These are phyloP conservation scores for Amphiura filiformis DNA, from an alignment of 35 echinoderm and acorn worm genomes.

Conservation along the genomic window DNA sequence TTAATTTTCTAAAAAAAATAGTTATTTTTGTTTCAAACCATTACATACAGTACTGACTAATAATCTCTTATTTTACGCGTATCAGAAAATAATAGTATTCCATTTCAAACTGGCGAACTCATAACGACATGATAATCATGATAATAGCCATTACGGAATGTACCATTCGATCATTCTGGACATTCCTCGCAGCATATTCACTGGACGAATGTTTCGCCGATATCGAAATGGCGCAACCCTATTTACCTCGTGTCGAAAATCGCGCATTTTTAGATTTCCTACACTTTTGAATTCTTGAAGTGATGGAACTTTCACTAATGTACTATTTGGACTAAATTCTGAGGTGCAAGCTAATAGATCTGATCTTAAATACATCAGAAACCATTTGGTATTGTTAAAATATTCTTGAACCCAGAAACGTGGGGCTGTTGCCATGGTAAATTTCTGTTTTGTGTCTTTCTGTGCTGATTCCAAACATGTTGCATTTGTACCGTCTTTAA, in stretches of 20 bases:
- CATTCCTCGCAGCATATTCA: not conserved
- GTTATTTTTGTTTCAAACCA: too few species aligned
- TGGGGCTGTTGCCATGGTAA: not conserved
- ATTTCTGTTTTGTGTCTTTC: not conserved
- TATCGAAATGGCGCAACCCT: conserved; percentile 9
- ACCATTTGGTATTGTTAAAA: conserved; percentile 5
- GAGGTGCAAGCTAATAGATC: not conserved
- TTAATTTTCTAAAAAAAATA: too few species aligned
- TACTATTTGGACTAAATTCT: not conserved
- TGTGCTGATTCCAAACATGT: not conserved
- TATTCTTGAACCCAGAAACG: conserved; percentile 13
- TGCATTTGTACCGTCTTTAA: not conserved
- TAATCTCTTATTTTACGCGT: too few species aligned
- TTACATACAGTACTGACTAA: too few species aligned
- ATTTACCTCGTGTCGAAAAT: conserved; percentile 29
- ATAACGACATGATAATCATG: too few species aligned
- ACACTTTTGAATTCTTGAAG: not conserved
- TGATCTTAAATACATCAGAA: conserved; percentile 14
- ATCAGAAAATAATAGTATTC: too few species aligned
- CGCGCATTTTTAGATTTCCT: conserved; percentile 24
- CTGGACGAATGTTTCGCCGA: conserved; percentile 10
- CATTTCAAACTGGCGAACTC: too few species aligned
- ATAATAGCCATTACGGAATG: not conserved
- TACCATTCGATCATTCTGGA: conserved; percentile 35
- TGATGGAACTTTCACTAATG: not conserved